These are phyloP conservation scores for Atlantisia rogersi DNA, from an alignment of 2,113 vertebrate genomes.

Conservation along the genomic window DNA sequence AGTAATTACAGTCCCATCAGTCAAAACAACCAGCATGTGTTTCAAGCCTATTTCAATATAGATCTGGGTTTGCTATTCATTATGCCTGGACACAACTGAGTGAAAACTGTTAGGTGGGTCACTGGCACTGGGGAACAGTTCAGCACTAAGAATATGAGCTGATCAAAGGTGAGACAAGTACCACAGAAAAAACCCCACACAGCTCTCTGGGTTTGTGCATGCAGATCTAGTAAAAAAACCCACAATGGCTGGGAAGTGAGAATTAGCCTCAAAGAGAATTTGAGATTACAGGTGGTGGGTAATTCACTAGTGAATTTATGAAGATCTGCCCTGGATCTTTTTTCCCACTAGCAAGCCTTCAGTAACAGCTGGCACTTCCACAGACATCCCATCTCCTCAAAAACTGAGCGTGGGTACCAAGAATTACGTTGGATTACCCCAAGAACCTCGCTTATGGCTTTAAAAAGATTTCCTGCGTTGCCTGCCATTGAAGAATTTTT, in stretches of 20 bases:
- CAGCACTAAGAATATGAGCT: background rate
- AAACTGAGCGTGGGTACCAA: background rate
- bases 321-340: accelerated
- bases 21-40: background rate
- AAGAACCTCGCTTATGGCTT: background rate
- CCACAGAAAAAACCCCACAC: background rate
- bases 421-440: background rate
- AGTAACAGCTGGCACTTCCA: background rate
- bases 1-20: background rate
- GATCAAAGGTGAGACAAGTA: background rate
- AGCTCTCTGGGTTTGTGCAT: background rate
- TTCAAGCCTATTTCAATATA: background rate
- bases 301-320: background rate
- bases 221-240: background rate
- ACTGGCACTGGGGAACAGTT: background rate
- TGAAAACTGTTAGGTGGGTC: background rate
- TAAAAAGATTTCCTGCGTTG: background rate
- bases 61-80: background rate
- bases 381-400: background rate
- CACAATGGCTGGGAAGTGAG: background rate
- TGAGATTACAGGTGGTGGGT: background rate
- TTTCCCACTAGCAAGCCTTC: background rate
- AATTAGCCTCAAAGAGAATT: background rate
- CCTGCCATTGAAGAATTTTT: background rate
- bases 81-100: background rate